These are phyloP conservation scores for Stratiomys singularior DNA, from an alignment of 2,888 invertebrate genomes.

Conservation along the genomic window DNA sequence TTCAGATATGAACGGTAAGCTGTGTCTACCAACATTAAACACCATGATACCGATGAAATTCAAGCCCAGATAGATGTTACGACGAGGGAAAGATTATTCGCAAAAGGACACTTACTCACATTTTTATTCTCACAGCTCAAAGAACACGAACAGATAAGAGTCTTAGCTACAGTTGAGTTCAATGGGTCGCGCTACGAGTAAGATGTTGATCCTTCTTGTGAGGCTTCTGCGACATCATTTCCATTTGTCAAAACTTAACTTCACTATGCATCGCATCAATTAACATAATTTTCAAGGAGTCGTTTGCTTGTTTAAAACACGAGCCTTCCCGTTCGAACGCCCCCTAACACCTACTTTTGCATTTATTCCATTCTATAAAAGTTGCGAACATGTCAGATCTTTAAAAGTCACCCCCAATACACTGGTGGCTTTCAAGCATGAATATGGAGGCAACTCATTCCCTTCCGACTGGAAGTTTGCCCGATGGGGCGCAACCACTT, in stretches of 20 bases:
- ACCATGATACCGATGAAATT: no score
- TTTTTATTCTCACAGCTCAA: background rate
- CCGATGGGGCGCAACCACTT: conserved; percentile 3
- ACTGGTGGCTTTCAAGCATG: background rate
- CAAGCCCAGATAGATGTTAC: no score
- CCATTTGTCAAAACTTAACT: conserved; percentile 36
- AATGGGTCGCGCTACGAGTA: background rate
- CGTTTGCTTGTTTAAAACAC: conserved; percentile 27
- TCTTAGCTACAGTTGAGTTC: conserved; percentile 2
- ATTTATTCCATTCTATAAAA: background rate
- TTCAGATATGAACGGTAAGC: no score
- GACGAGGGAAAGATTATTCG: no score
- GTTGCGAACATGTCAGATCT: conserved; percentile 5
- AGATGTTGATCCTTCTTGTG: background rate
- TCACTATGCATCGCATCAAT: conserved; percentile 34
- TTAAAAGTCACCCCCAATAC: background rate
- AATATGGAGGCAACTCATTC: background rate
- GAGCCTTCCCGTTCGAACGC: conserved; percentile 1
- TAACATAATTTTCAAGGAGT: conserved; percentile 44
- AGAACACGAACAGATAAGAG: background rate
- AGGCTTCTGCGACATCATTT: background rate
- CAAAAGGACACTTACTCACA: background rate
- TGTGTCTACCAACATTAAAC: no score
- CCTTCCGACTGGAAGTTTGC: background rate
- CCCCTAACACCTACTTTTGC: background rate